Percentiles rank a stretch among this genome's conserved stretches.
These are phyloP conservation scores for Chiloscyllium plagiosum DNA, from an alignment of 2,113 vertebrate species.

Conservation along the genomic window DNA sequence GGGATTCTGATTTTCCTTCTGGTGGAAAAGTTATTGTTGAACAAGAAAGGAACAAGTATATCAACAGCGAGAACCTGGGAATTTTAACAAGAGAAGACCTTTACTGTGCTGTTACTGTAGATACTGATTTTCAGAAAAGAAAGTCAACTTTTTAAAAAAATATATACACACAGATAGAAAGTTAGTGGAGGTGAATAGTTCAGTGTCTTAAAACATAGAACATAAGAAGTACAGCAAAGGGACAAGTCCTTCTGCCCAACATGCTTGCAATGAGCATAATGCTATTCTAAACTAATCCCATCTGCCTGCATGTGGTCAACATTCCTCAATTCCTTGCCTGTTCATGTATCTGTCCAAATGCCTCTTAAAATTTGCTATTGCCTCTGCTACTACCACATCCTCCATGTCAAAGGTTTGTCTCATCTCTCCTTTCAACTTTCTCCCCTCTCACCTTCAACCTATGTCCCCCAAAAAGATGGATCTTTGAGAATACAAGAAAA, in stretches of 20 bases:
- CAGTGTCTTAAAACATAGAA: background rate
- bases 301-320: too few species aligned
- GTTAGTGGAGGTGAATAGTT: background rate
- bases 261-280: too few species aligned
- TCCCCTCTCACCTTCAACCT: too few species aligned
- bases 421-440: too few species aligned
- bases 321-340: too few species aligned
- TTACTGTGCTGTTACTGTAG: background rate
- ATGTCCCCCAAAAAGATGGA: background rate
- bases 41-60: background rate
- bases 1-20: background rate
- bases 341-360: too few species aligned
- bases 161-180: background rate
- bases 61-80: background rate
- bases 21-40: background rate
- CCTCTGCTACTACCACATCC: too few species aligned
- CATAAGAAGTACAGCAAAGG: too few species aligned
- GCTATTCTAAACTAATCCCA: too few species aligned
- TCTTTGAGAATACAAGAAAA: background rate
- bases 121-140: background rate
- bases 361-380: too few species aligned
- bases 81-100: background rate
- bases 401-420: too few species aligned
- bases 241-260: too few species aligned
- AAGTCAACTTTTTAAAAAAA: background rate